Conservation (phyloP, 2,888 invertebrate genomes). For the Mythimna pallens region DNA sequence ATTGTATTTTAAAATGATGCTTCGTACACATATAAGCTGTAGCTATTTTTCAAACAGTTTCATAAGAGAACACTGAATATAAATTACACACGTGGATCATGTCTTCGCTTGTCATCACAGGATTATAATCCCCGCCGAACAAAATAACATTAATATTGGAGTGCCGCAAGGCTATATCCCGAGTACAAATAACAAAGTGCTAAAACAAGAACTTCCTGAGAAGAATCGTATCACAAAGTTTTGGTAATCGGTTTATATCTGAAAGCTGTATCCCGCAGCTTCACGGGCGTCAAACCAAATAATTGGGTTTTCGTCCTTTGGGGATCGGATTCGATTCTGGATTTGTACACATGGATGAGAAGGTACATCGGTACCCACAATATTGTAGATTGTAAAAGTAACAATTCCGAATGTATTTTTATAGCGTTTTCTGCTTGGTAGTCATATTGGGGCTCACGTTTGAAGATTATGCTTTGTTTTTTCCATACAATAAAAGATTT, state of each 20-base stretch:
- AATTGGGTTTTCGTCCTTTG: conserved; percentile 53
- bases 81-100: too few relatives aligned
- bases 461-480: neutral
- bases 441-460: conserved; percentile 11
- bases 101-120: too few relatives aligned
- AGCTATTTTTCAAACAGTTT: too few relatives aligned
- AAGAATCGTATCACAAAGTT: conserved; percentile 48
- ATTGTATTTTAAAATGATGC: too few relatives aligned
- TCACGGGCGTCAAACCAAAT: conserved; percentile 50
- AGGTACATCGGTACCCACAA: neutral
- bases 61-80: too few relatives aligned
- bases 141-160: neutral
- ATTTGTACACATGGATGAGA: conserved; percentile 26
- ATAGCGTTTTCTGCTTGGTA: conserved; percentile 23
- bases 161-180: neutral
- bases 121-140: neutral
- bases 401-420: conserved; percentile 42
- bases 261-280: conserved; percentile 36
- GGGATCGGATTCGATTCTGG: conserved; percentile 54
- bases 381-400: conserved; percentile 31
- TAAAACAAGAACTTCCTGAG: conserved; percentile 35
- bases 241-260: conserved; percentile 51
- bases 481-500: conserved; percentile 1
- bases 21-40: too few relatives aligned
- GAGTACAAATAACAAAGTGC: conserved; percentile 27